A percentile compares a stretch with the other conserved stretches of the same genome.
phyloP scores from a whole-genome alignment of 2,113 vertebrate genomes.

The Pseudonaja textilis region DNA sequence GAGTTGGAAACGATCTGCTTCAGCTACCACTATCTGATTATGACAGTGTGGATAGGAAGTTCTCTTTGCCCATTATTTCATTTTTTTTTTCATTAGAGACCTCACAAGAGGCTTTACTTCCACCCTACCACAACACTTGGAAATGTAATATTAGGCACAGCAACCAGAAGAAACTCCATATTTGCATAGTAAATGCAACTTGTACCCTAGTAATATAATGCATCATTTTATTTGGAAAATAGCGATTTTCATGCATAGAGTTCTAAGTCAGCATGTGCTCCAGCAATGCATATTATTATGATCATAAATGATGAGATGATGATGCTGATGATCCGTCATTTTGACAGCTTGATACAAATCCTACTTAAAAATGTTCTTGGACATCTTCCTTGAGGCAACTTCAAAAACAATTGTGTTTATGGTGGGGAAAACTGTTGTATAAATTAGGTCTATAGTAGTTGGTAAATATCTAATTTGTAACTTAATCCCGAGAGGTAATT shows the following conservation, averaged over 20 bases:
- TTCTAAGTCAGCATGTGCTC: not conserved
- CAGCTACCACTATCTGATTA: not conserved
- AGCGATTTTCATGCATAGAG: not conserved
- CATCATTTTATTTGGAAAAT: not conserved
- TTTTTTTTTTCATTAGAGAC: not conserved
- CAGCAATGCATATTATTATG: not conserved
- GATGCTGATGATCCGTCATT: not conserved
- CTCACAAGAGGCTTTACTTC: not conserved
- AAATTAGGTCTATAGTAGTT: constrained; percentile 32
- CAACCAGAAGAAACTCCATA: not conserved
- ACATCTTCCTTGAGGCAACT: not conserved
- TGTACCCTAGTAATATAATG: not conserved
- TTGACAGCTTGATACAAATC: not conserved
- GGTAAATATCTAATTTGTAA: constrained; percentile 48
- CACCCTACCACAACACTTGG: not conserved
- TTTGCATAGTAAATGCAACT: not conserved
- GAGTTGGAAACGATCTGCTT: not conserved
- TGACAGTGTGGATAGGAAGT: not conserved
- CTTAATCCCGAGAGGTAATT: constrained; percentile 46
- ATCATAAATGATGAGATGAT: not conserved
- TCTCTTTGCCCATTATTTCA: not conserved
- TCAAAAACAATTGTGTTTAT: not conserved
- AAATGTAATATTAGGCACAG: not conserved
- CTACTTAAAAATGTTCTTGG: not conserved
- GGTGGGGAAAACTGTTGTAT: not conserved